These are phyloP conservation scores for Crepidodera aurea DNA, from an alignment of 2,888 invertebrate genomes.

Conservation along the genomic window DNA sequence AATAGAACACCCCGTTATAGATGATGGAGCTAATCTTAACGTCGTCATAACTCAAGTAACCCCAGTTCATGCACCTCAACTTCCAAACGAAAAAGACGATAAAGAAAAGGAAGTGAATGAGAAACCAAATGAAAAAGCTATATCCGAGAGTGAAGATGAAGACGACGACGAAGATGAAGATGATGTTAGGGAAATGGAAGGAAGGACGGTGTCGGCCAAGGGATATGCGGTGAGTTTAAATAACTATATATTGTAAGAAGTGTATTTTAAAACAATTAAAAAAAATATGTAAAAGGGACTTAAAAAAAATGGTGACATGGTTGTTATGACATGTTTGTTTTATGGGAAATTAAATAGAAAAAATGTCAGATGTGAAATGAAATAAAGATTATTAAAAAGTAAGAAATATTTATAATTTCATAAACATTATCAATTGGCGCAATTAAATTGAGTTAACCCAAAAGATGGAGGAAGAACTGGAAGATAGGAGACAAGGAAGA, in stretches of 20 bases:
- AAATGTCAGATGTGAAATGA: too few relatives aligned
- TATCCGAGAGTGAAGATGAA: neutral
- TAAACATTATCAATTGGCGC: too few relatives aligned
- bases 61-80: slow-evolving; percentile 20
- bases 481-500: too few relatives aligned
- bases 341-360: too few relatives aligned
- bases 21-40: slow-evolving; percentile 15
- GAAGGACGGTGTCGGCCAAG: slow-evolving; percentile 78
- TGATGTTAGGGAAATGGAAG: slow-evolving; percentile 79
- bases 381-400: too few relatives aligned
- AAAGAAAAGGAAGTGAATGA: slow-evolving; percentile 3
- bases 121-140: neutral
- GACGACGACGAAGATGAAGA: slow-evolving; percentile 72
- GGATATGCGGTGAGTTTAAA: slow-evolving; percentile 72
- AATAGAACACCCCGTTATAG: slow-evolving; percentile 2
- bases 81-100: slow-evolving; percentile 14
- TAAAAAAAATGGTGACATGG: too few relatives aligned
- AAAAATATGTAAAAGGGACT: too few relatives aligned
- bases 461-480: too few relatives aligned
- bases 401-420: too few relatives aligned
- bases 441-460: too few relatives aligned
- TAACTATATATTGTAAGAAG: neutral
- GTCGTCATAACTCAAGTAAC: slow-evolving; percentile 24
- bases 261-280: too few relatives aligned
- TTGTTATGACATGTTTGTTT: too few relatives aligned